Evolutionary conservation across 37 sponge, comb jelly and placozoan genomes (phyloP).

Genomic region (Ianthella basta): DNA sequence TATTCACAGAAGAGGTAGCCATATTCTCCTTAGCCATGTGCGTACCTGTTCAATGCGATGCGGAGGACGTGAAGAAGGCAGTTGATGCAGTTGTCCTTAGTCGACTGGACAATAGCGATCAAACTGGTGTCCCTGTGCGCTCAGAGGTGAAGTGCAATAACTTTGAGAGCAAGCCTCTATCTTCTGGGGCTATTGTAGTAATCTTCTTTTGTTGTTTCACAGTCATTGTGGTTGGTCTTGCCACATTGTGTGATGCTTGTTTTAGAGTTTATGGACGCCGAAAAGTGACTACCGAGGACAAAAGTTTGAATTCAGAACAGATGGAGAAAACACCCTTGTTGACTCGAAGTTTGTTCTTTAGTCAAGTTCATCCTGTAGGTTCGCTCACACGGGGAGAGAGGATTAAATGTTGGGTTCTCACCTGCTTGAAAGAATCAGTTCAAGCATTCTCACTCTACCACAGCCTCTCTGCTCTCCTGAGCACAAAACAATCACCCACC

Average conservation of each 20-base stretch:
- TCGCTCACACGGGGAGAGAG: no score
- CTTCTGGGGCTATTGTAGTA: constrained; percentile 58
- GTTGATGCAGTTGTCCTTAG: not conserved
- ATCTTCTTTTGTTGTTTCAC: constrained; percentile 45
- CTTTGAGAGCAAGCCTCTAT: constrained; percentile 11
- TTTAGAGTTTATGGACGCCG: not conserved
- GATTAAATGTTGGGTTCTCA: no score
- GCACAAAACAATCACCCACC: constrained; percentile 58
- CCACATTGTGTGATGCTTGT: constrained; percentile 28
- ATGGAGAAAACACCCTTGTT: no score
- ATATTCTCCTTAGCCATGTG: constrained; percentile 29
- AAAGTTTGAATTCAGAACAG: no score
- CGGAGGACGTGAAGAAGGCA: not conserved
- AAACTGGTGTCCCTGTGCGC: constrained; percentile 65
- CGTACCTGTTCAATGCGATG: constrained; percentile 31
- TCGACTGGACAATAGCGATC: constrained; percentile 23
- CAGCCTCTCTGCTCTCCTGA: constrained; percentile 45
- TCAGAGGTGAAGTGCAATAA: not conserved
- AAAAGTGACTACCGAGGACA: no score
- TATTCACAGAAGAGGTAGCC: no score
- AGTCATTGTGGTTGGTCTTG: constrained; percentile 8
- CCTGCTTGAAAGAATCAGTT: constrained; percentile 11
- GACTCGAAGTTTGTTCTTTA: no score
- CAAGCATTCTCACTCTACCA: constrained; percentile 64
- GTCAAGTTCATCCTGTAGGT: no score